phyloP scores from a whole-genome alignment of 2,888 invertebrate genomes.

The Cheilosia scutellata region DNA sequence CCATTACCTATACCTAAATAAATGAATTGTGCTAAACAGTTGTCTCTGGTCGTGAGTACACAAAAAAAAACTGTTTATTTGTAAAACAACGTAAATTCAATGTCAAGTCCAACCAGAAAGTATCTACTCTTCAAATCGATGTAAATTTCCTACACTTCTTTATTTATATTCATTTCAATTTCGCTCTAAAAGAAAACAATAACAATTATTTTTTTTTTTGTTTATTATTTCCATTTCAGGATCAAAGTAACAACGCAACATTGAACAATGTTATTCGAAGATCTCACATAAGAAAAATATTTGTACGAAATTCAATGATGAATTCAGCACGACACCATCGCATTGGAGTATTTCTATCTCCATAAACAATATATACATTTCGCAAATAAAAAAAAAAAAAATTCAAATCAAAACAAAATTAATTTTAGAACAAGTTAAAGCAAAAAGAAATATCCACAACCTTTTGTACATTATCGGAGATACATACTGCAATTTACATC shows the following conservation, averaged over 20 bases:
- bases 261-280: slow-evolving; percentile 80
- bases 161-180: slow-evolving; percentile 2
- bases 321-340: slow-evolving; percentile 84
- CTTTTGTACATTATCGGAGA: slow-evolving; percentile 13
- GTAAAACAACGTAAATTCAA: too few relatives aligned
- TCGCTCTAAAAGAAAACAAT: not conserved
- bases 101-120: too few relatives aligned
- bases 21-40: too few relatives aligned
- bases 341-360: slow-evolving; percentile 84
- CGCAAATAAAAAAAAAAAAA: slow-evolving; percentile 34
- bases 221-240: slow-evolving; percentile 65
- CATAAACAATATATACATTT: slow-evolving; percentile 78
- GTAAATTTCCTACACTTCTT: not conserved
- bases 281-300: slow-evolving; percentile 79
- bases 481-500: slow-evolving; percentile 70
- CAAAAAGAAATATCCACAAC: slow-evolving; percentile 31
- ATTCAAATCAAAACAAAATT: slow-evolving; percentile 4
- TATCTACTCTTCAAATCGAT: too few relatives aligned
- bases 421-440: slow-evolving; percentile 36
- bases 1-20: too few relatives aligned
- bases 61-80: too few relatives aligned
- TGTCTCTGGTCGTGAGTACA: too few relatives aligned
- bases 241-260: slow-evolving; percentile 68
- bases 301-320: slow-evolving; percentile 81
- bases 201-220: not conserved